Conservation (phyloP, 2,797 vertebrate genomes). For the Pseudocheirus occidentalis region DNA sequence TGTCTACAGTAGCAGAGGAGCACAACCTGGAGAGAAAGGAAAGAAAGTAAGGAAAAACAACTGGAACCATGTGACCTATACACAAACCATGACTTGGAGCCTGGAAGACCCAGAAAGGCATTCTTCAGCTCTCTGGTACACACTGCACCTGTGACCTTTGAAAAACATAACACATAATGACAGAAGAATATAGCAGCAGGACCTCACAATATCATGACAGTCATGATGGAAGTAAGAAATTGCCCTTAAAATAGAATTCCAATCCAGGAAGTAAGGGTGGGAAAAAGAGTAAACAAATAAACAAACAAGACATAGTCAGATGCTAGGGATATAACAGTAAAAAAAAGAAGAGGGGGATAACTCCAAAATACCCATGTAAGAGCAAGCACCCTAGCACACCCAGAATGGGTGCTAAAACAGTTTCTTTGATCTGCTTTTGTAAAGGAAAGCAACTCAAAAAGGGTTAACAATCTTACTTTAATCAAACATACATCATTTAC, state of each 20-base stretch:
- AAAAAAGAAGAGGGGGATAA: neutral
- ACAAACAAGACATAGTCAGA: neutral
- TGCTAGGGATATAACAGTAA: neutral
- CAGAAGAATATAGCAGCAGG: neutral
- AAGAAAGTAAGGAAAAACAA: neutral
- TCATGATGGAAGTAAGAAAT: neutral
- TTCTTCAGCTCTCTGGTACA: neutral
- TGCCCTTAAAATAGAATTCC: neutral
- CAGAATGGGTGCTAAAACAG: no score
- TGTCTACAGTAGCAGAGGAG: neutral
- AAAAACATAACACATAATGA: neutral
- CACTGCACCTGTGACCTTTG: no score
- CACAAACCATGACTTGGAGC: neutral
- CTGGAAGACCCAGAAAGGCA: neutral
- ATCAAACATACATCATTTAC: no score
- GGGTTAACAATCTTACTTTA: no score
- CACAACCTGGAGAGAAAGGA: neutral
- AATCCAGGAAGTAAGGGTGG: neutral
- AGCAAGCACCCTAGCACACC: no score
- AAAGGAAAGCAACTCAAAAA: no score
- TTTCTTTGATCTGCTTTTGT: no score
- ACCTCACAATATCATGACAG: neutral
- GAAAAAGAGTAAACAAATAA: neutral
- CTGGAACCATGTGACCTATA: neutral
- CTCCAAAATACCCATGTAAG: neutral